phyloP scores from a whole-genome alignment of 1,140 invertebrate species.

The Mylabris phalerata region DNA sequence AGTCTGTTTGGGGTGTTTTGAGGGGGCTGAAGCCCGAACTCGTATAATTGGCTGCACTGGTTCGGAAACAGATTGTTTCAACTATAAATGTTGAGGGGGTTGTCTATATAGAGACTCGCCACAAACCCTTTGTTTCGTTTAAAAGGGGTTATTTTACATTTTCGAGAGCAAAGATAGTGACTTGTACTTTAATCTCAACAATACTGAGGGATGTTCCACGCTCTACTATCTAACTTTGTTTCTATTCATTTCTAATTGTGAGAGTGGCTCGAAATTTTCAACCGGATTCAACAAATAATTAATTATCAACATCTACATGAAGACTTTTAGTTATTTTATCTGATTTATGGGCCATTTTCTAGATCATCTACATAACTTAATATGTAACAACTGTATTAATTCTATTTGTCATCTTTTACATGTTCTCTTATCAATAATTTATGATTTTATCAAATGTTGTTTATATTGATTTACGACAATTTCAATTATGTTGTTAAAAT shows the following conservation, averaged over 20 bases:
- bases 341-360: neutral
- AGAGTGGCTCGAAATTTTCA: neutral
- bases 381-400: slow-evolving; percentile 3
- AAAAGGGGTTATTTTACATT: slow-evolving; percentile 30
- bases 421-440: neutral
- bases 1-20: slow-evolving; percentile 19
- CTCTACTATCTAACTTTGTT: too few species aligned
- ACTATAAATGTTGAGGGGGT: slow-evolving; percentile 9
- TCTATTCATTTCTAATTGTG: too few species aligned
- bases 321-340: neutral
- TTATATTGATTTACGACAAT: too few species aligned
- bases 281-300: slow-evolving; percentile 6
- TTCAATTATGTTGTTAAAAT: too few species aligned
- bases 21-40: slow-evolving; percentile 16
- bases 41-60: slow-evolving; percentile 37
- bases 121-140: slow-evolving; percentile 30
- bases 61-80: slow-evolving; percentile 40
- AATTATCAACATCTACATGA: neutral
- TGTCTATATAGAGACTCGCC: slow-evolving; percentile 22
- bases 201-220: slow-evolving; percentile 4
- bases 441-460: slow-evolving; percentile 5
- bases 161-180: slow-evolving; percentile 25
- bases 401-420: slow-evolving; percentile 8
- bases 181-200: slow-evolving; percentile 23
- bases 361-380: slow-evolving; percentile 5